A percentile compares a stretch with the other conserved stretches of the same genome.
Conservation (phyloP, 2,113 vertebrate genomes). For the Neolamprologus sp. region DNA sequence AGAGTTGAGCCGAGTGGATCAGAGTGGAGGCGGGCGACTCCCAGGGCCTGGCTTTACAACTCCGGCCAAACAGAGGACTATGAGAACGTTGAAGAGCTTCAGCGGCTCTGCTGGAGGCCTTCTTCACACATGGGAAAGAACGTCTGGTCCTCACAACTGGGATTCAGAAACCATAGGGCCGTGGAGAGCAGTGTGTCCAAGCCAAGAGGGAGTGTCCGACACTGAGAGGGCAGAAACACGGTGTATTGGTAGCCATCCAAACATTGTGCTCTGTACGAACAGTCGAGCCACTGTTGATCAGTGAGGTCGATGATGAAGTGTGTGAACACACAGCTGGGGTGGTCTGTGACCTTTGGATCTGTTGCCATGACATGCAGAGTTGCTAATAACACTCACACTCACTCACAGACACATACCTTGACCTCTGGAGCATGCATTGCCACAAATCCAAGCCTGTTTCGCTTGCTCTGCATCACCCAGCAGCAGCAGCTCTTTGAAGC, state of each 20-base stretch:
- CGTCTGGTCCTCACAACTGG: constrained; percentile 48
- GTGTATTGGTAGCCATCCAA: constrained; percentile 31
- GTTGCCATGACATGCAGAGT: constrained; percentile 49
- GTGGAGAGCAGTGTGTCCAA: constrained; percentile 14
- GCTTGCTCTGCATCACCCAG: neutral
- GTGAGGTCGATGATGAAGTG: constrained; percentile 28
- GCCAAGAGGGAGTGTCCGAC: constrained; percentile 35
- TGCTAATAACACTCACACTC: constrained; percentile 38
- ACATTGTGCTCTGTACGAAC: constrained; percentile 3
- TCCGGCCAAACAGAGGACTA: constrained; percentile 45
- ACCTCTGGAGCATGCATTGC: constrained; percentile 10
- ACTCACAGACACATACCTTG: constrained; percentile 30
- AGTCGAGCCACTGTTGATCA: constrained; percentile 41
- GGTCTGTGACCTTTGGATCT: constrained; percentile 61
- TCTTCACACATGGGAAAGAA: constrained; percentile 65
- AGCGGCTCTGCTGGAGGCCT: constrained; percentile 57
- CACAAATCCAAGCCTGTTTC: neutral
- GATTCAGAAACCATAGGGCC: constrained; percentile 43
- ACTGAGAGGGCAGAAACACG: constrained; percentile 9
- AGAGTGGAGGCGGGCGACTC: constrained; percentile 53
- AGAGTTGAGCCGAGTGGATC: constrained; percentile 53
- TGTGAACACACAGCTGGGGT: constrained; percentile 62
- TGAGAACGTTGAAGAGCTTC: constrained; percentile 52
- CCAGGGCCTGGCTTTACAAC: constrained; percentile 62
- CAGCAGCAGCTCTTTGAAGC: constrained; percentile 15